A percentile compares a stretch with the other conserved stretches of the same genome.
These are phyloP conservation scores for Mus spicilegus DNA, from an alignment of 2,113 vertebrate genomes.

Conservation along the genomic window DNA sequence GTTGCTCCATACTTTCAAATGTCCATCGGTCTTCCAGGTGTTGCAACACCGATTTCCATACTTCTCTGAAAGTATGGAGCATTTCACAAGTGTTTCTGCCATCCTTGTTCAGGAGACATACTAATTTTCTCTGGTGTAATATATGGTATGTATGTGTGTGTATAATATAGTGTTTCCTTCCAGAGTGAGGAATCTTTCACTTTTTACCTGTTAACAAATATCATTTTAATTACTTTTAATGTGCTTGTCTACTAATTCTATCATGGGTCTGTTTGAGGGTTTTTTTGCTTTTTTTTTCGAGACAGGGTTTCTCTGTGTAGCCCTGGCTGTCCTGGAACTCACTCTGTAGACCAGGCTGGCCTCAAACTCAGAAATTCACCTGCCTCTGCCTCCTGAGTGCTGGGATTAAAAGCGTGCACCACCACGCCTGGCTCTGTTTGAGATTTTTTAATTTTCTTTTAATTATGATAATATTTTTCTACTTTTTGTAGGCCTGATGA, in stretches of 20 bases:
- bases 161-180: too few species aligned
- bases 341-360: too few species aligned
- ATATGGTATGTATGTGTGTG: too few species aligned
- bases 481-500: background rate
- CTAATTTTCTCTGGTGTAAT: background rate
- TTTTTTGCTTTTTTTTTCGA: too few species aligned
- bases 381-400: too few species aligned
- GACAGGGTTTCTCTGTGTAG: too few species aligned
- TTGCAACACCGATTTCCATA: constrained; percentile 94
- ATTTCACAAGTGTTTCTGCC: background rate
- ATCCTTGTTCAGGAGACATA: too few species aligned
- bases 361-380: too few species aligned
- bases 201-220: constrained; percentile 38
- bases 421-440: background rate
- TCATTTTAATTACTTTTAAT: constrained; percentile 40
- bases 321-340: too few species aligned
- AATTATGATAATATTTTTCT: background rate
- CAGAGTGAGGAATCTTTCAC: background rate
- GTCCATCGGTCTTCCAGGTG: constrained; percentile 96
- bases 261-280: constrained; percentile 7
- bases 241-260: constrained; percentile 17
- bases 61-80: constrained; percentile 71
- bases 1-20: constrained; percentile 97
- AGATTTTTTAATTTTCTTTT: constrained; percentile 44
- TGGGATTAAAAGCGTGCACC: too few species aligned